Evolutionary conservation across 1,140 invertebrate species (phyloP).

Genomic region (Drosophila tristis): DNA sequence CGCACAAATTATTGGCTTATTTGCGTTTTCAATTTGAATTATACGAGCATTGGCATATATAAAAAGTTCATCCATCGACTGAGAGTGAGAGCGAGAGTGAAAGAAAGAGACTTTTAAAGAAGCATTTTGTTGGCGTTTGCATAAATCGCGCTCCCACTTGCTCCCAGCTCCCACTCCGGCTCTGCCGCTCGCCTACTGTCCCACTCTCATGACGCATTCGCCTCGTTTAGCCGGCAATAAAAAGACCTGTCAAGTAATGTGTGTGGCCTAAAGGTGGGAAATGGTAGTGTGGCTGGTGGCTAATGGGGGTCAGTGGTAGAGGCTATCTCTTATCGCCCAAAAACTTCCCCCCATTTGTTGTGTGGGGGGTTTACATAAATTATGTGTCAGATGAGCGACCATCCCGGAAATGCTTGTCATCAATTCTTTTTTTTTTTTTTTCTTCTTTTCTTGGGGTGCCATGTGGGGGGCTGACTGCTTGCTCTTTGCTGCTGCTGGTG

Average conservation of each 20-base stretch:
- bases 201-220: conserved; percentile 63
- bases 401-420: conserved; percentile 77
- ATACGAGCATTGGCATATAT: conserved; percentile 50
- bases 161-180: conserved; percentile 6
- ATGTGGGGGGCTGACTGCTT: conserved; percentile 6
- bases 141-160: conserved; percentile 7
- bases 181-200: neutral
- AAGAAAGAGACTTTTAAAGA: conserved; percentile 33
- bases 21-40: conserved; percentile 72
- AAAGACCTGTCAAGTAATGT: conserved; percentile 63
- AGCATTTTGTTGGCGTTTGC: conserved; percentile 21
- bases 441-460: conserved; percentile 9
- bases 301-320: conserved; percentile 57
- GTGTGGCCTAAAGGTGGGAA: conserved; percentile 31
- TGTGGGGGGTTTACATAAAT: conserved; percentile 71
- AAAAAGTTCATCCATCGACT: conserved; percentile 13
- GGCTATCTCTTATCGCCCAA: conserved; percentile 47
- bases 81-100: too few species aligned
- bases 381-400: conserved; percentile 71
- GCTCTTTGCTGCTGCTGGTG: conserved; percentile 3
- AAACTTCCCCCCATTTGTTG: neutral
- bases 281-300: neutral
- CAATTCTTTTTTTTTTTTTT: conserved; percentile 57
- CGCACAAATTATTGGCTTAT: conserved; percentile 62
- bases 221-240: conserved; percentile 68